Evolutionary conservation across 2,113 vertebrate genomes (phyloP).

Genomic region (Phalacrocorax aristotelis): DNA sequence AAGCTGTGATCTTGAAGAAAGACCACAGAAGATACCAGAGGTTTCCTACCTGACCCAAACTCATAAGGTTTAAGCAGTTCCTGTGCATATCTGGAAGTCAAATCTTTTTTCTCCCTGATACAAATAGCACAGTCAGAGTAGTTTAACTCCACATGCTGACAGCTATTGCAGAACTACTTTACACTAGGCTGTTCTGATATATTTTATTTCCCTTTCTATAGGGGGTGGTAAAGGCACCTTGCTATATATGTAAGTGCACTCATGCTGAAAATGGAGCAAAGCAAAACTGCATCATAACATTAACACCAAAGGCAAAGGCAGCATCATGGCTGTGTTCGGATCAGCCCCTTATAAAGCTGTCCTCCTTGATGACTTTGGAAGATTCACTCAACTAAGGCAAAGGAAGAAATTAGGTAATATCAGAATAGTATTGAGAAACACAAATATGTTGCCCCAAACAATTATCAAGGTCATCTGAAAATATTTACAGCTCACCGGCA

Average conservation of each 20-base stretch:
- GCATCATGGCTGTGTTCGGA: neutral
- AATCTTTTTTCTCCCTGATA: neutral
- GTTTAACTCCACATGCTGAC: neutral
- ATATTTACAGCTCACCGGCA: neutral
- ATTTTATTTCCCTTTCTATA: neutral
- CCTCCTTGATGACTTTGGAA: neutral
- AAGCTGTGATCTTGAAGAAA: neutral
- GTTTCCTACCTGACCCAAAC: neutral
- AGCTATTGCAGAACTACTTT: neutral
- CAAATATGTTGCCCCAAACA: neutral
- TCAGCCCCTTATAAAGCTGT: neutral
- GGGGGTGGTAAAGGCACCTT: neutral
- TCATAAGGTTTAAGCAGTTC: neutral
- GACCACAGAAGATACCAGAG: neutral
- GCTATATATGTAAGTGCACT: neutral
- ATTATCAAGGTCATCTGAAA: neutral
- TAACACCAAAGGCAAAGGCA: neutral
- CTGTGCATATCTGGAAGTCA: neutral
- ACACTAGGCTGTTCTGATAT: neutral
- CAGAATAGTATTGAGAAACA: neutral
- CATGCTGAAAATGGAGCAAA: neutral
- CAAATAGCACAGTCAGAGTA: neutral
- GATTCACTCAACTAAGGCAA: neutral
- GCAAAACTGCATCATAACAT: neutral
- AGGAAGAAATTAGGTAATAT: neutral